Percentiles rank a stretch among this genome's conserved stretches.
Conservation (phyloP, 2,113 vertebrate genomes). For the Tringa solitaria region DNA sequence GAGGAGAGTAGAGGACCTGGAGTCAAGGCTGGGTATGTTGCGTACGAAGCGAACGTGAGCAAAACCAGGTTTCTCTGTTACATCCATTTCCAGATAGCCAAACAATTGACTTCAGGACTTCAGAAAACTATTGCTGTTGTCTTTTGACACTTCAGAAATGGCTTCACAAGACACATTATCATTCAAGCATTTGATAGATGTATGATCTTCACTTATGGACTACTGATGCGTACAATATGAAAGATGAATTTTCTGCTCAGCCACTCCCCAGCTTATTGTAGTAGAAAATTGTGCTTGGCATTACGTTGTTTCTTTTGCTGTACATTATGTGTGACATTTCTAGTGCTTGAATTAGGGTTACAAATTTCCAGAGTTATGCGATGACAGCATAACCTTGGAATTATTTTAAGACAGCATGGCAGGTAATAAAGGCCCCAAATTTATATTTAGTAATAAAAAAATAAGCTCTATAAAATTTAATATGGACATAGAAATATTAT, state of each 20-base stretch:
- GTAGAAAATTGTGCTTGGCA: slow-evolving; percentile 20
- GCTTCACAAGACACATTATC: background rate
- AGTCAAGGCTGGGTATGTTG: background rate
- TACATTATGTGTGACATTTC: background rate
- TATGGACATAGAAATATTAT: slow-evolving; percentile 18
- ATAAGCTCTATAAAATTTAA: slow-evolving; percentile 17
- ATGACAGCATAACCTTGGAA: slow-evolving; percentile 52
- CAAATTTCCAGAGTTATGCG: background rate
- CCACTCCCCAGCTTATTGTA: background rate
- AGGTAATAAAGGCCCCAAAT: background rate
- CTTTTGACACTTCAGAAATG: background rate
- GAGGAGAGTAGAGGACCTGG: background rate
- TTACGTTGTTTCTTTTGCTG: background rate
- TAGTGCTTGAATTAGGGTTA: slow-evolving; percentile 5
- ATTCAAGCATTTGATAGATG: background rate
- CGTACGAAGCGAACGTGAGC: background rate
- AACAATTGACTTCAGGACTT: background rate
- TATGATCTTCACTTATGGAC: background rate
- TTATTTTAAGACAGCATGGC: background rate
- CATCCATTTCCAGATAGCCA: background rate
- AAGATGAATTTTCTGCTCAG: slow-evolving; percentile 39
- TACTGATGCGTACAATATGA: background rate
- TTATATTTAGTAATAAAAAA: slow-evolving; percentile 40
- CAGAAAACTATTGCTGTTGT: background rate
- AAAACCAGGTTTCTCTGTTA: background rate